Base-by-base conservation (phyloP, 35 echinoderm and acorn worm species). In the Strongylocentrotus purpuratus region DNA sequence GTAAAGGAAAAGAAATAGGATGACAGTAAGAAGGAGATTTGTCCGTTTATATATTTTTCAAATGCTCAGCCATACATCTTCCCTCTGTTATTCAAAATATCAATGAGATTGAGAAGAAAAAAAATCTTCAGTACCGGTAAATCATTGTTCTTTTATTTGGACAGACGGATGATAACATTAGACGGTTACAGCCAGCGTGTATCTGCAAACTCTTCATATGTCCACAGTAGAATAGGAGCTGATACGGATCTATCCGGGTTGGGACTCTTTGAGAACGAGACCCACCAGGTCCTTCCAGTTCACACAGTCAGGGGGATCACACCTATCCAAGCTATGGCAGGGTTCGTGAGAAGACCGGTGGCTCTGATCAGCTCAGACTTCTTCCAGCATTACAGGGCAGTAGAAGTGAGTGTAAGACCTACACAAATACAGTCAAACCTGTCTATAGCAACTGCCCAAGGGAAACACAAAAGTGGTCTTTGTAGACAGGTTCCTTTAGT, bases 311-410 rank as follows among this genome's bases (percentile, higher is more conserved):
- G 61, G 25, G 61, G 61, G 6, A 28, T 70, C 3, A 70, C 61
- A 33, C 87, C 87, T 88, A 88, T 88, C 1, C 87, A 88, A 88
- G 31, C 87, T 10, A 41, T 88, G 45, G 87, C 87, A 88, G 87
- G 87, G 33, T 88, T 88, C 33, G 87, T 33, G 11, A 88, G 22
- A 14, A 88, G 87, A 88, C 32, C 32, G 14, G 14, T 88, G 9
- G 5, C 45, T 35, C 28, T 88, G 33, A 46, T 33, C 31, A 88
- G 87, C 87, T 88, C 87, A 4, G 87, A 88, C 31, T 88, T 41
- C 31, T 88, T 31, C 14, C 28, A 35, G 20, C 87, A 88, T 31
- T 41, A 25, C 9, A 22, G 45, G 45, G 45, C 33, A 41, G 45
- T 88, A 41, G 87, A 88, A 46, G 87, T 88, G 22, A 88, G 87